These are phyloP conservation scores for Chionis minor DNA, from an alignment of 2,113 vertebrate species.

Conservation along the genomic window DNA sequence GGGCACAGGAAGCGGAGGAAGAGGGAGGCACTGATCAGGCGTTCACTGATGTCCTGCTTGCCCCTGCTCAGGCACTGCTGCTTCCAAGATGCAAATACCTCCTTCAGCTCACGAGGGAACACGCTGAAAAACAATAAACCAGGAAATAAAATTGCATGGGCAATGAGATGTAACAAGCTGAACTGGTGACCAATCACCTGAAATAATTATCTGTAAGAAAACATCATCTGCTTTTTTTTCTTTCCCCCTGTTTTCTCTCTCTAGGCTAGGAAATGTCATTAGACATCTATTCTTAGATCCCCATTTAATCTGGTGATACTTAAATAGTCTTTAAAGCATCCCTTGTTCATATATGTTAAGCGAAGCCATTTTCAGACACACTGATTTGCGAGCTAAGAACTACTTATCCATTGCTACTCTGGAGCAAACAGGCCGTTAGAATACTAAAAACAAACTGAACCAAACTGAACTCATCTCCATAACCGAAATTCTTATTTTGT, in stretches of 20 bases:
- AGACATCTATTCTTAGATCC: conserved; percentile 41
- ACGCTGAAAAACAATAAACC: conserved; percentile 74
- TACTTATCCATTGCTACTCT: not conserved
- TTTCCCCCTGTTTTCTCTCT: not conserved
- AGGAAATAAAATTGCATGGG: not conserved
- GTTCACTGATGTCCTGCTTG: conserved; percentile 91
- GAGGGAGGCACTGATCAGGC: conserved; percentile 93
- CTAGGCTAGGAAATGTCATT: conserved; percentile 24
- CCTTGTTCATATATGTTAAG: not conserved
- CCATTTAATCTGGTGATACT: not conserved
- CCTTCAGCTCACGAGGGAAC: conserved; percentile 95
- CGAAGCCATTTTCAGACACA: not conserved
- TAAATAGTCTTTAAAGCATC: conserved; percentile 7
- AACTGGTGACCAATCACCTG: not conserved
- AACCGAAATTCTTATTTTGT: not conserved
- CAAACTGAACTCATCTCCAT: not conserved
- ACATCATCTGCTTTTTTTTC: not conserved
- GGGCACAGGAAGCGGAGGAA: conserved; percentile 97
- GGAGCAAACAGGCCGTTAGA: not conserved
- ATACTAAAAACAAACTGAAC: not conserved
- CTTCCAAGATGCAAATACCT: conserved; percentile 94
- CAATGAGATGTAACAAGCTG: not conserved
- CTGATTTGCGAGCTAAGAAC: not conserved
- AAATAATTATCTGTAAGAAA: not conserved
- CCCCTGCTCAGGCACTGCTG: conserved; percentile 88